phyloP scores from a whole-genome alignment of 2,888 invertebrate species.

The Drosophila histrio region DNA sequence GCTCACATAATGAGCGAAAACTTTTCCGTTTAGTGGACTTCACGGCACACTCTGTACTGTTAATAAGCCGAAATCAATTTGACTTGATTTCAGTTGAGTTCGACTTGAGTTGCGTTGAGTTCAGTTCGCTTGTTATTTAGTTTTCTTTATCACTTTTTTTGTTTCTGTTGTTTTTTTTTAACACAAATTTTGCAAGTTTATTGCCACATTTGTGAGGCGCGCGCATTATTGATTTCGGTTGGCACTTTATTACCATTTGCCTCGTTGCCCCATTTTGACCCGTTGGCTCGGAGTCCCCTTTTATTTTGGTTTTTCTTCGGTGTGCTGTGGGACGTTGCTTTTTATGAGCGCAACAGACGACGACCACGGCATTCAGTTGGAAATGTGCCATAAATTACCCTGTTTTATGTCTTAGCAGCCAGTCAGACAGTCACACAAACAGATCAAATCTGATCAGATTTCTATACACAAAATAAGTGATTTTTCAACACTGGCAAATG shows the following conservation, averaged over 20 bases:
- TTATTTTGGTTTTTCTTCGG: conserved; percentile 14
- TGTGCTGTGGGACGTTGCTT: conserved; percentile 18
- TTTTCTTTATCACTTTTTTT: conserved; percentile 20
- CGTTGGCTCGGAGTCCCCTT: conserved; percentile 14
- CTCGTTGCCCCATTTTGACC: conserved; percentile 37
- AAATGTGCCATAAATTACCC: conserved; percentile 74
- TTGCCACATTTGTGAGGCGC: conserved; percentile 59
- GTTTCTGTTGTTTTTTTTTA: conserved; percentile 10
- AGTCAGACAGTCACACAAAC: conserved; percentile 42
- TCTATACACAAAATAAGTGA: conserved; percentile 43
- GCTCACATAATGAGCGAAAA: conserved; percentile 53
- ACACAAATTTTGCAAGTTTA: conserved; percentile 60
- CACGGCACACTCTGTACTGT: conserved; percentile 13
- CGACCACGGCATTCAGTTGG: conserved; percentile 53
- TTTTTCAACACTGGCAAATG: conserved; percentile 39
- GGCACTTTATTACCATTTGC: conserved; percentile 60
- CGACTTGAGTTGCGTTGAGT: conserved; percentile 19
- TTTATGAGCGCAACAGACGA: conserved; percentile 69
- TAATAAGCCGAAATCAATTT: conserved; percentile 68
- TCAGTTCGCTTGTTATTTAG: conserved; percentile 43
- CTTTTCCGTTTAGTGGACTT: conserved; percentile 56
- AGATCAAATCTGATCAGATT: conserved; percentile 66
- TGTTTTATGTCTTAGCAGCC: conserved; percentile 67
- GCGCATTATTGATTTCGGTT: conserved; percentile 59
- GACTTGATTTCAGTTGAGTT: conserved; percentile 29